phyloP scores from a whole-genome alignment of 2,888 invertebrate species.

The Junonia oenone region DNA sequence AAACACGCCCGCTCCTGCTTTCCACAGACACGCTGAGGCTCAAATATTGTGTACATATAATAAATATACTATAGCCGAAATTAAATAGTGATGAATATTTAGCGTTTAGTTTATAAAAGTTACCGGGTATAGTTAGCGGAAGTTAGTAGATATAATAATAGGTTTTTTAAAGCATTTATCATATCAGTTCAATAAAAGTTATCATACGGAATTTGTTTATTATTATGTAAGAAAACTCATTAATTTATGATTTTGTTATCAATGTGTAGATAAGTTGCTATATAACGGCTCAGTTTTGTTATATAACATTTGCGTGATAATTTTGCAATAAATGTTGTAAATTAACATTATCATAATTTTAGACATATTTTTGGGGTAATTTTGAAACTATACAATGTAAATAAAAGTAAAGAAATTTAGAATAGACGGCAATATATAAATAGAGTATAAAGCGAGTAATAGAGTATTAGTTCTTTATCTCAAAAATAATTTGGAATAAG shows the following conservation, averaged over 20 bases:
- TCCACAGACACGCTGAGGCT: slow-evolving; percentile 38
- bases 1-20: slow-evolving; percentile 61
- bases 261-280: too few species aligned
- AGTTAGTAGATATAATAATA: not conserved
- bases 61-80: slow-evolving; percentile 8
- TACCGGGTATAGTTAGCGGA: not conserved
- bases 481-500: too few species aligned
- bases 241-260: too few species aligned
- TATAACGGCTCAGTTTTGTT: too few species aligned
- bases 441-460: not conserved
- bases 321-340: too few species aligned
- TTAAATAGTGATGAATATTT: not conserved
- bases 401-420: not conserved
- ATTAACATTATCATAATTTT: too few species aligned
- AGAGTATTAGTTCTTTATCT: not conserved
- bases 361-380: too few species aligned
- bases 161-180: too few species aligned
- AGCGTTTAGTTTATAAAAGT: not conserved
- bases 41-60: slow-evolving; percentile 22
- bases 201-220: too few species aligned
- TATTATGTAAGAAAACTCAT: too few species aligned
- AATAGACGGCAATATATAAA: not conserved
- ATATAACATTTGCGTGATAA: not conserved
- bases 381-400: not conserved
- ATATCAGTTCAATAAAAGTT: too few species aligned